phyloP scores from a whole-genome alignment of 2,888 invertebrate genomes.

The Thalpophila matura region DNA sequence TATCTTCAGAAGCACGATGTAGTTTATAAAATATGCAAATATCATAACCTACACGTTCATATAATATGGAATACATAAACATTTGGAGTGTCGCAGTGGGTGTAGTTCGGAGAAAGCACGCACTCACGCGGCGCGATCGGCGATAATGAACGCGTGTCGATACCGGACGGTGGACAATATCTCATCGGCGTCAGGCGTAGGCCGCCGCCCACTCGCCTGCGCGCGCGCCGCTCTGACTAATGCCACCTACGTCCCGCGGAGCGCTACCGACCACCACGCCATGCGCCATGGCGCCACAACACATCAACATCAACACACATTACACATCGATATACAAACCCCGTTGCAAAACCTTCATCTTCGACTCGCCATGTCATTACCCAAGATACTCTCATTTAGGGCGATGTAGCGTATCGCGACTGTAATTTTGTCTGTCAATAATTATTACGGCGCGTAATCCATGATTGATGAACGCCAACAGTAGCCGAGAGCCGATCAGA shows the following conservation, averaged over 20 bases:
- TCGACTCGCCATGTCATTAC: slow-evolving; percentile 68
- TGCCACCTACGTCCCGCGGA: slow-evolving; percentile 60
- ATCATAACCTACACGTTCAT: slow-evolving; percentile 34
- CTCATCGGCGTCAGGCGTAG: slow-evolving; percentile 68
- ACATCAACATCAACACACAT: slow-evolving; percentile 37
- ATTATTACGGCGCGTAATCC: slow-evolving; percentile 84
- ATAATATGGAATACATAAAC: slow-evolving; percentile 50
- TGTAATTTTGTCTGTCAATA: slow-evolving; percentile 83
- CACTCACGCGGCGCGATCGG: slow-evolving; percentile 51
- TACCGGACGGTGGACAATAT: slow-evolving; percentile 68
- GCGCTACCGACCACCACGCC: slow-evolving; percentile 50
- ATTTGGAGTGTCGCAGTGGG: slow-evolving; percentile 65
- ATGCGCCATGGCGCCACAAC: slow-evolving; percentile 44
- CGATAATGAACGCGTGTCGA: slow-evolving; percentile 70
- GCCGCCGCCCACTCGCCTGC: slow-evolving; percentile 72
- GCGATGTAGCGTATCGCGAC: slow-evolving; percentile 61
- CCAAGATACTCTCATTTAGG: slow-evolving; percentile 73
- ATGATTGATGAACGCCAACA: slow-evolving; percentile 86
- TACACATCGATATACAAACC: slow-evolving; percentile 32
- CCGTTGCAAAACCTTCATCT: slow-evolving; percentile 51
- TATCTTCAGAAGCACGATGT: slow-evolving; percentile 45
- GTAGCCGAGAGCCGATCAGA: slow-evolving; percentile 77
- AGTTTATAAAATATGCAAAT: slow-evolving; percentile 51
- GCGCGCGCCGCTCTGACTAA: slow-evolving; percentile 62
- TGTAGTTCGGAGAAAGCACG: slow-evolving; percentile 76